Percentiles rank a stretch among this genome's conserved stretches.
Conservation (phyloP, 2,888 invertebrate species). For the Caenorhabditis becei region DNA sequence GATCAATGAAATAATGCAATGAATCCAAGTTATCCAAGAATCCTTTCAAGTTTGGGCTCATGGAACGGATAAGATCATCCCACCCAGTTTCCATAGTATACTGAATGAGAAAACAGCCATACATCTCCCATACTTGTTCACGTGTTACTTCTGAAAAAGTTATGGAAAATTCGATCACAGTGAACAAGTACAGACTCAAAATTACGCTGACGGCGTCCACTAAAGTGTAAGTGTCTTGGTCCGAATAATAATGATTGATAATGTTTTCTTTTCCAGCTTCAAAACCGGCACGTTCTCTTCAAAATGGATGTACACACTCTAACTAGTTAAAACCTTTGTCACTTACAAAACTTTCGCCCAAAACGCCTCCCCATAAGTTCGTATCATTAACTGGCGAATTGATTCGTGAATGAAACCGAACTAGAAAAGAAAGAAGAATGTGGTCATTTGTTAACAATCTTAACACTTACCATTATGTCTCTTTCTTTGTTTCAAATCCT, state of each 20-base stretch:
- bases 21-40: slow-evolving; percentile 97
- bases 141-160: slow-evolving; percentile 73
- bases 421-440: slow-evolving; percentile 57
- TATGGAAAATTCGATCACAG: not conserved
- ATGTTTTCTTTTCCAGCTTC: slow-evolving; percentile 81
- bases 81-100: slow-evolving; percentile 81
- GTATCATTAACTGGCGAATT: slow-evolving; percentile 76
- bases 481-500: not conserved
- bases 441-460: not conserved
- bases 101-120: slow-evolving; percentile 79
- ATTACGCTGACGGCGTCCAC: slow-evolving; percentile 77
- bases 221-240: slow-evolving; percentile 78
- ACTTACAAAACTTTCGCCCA: slow-evolving; percentile 78
- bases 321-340: not conserved
- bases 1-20: slow-evolving; percentile 86
- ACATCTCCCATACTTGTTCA: slow-evolving; percentile 81
- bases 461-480: slow-evolving; percentile 41
- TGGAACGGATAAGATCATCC: slow-evolving; percentile 78
- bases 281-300: slow-evolving; percentile 75
- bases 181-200: slow-evolving; percentile 75
- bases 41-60: slow-evolving; percentile 83
- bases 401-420: slow-evolving; percentile 81
- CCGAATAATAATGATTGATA: slow-evolving; percentile 80
- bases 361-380: slow-evolving; percentile 79
- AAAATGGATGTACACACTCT: not conserved